These are phyloP conservation scores for Heterodera filipjevi DNA, from an alignment of 2,888 invertebrate species.

Conservation along the genomic window DNA sequence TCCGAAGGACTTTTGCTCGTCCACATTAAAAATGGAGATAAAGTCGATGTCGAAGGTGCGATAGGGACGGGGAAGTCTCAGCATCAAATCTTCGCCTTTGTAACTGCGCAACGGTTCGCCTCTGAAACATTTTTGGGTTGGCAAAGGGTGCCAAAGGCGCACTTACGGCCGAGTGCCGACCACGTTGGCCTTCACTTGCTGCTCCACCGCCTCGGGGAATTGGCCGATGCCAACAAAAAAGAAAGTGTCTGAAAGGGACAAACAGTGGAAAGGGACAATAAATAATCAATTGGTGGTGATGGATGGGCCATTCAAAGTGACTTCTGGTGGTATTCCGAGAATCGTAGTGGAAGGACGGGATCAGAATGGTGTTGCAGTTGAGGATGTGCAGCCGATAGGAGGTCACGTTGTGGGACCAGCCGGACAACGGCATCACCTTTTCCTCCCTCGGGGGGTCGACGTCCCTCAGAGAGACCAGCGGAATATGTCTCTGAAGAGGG, in stretches of 20 bases:
- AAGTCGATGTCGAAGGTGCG: constrained; percentile 59
- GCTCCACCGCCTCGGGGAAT: constrained; percentile 50
- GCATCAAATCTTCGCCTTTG: constrained; percentile 48
- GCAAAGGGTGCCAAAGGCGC: constrained; percentile 5
- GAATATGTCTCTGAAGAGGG: constrained; percentile 41
- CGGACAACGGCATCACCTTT: constrained; percentile 45
- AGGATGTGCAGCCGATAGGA: constrained; percentile 50
- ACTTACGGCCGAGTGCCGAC: constrained; percentile 45
- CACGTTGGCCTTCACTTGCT: constrained; percentile 46
- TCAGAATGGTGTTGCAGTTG: constrained; percentile 57
- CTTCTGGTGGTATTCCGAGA: constrained; percentile 35
- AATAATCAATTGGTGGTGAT: background rate
- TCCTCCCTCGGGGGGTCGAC: constrained; percentile 51
- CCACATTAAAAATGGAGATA: constrained; percentile 49
- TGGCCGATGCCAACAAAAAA: constrained; percentile 53
- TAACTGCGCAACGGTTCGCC: constrained; percentile 45
- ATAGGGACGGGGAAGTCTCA: constrained; percentile 50
- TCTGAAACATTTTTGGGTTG: constrained; percentile 41
- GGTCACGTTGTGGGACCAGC: constrained; percentile 51
- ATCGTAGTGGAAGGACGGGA: constrained; percentile 51
- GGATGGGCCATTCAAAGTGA: constrained; percentile 13
- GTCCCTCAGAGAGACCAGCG: constrained; percentile 43
- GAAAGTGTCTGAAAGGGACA: constrained; percentile 48
- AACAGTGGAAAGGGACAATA: background rate
- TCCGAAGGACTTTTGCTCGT: constrained; percentile 48